Evolutionary conservation across 2,888 invertebrate species (phyloP).

Genomic region (Xanthia togata): DNA sequence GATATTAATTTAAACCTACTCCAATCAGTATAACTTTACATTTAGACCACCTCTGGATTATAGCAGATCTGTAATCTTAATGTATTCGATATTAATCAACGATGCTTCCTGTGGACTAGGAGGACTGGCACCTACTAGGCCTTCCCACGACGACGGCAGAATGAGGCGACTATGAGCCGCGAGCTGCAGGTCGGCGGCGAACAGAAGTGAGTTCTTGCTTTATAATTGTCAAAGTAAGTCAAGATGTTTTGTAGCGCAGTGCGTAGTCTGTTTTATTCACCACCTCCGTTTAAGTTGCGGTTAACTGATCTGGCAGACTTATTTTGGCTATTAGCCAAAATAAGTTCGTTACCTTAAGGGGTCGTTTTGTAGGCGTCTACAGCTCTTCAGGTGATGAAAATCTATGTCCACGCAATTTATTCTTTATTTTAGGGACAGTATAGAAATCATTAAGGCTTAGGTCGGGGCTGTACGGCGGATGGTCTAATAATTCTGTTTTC

Average conservation of each 20-base stretch:
- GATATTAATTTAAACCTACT: neutral
- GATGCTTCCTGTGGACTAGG: conserved; percentile 45
- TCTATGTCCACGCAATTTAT: no score
- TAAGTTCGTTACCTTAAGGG: no score
- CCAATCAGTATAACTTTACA: neutral
- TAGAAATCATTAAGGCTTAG: no score
- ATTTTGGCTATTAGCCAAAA: no score
- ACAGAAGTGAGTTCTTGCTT: conserved; percentile 39
- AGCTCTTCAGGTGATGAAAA: no score
- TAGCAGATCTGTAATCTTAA: conserved; percentile 54
- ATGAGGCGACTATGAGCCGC: conserved; percentile 40
- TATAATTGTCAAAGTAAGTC: conserved; percentile 30
- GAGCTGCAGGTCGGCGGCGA: conserved; percentile 51
- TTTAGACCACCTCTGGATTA: conserved; percentile 45
- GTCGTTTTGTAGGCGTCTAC: no score
- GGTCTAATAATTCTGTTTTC: no score
- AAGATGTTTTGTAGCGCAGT: neutral
- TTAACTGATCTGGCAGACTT: neutral
- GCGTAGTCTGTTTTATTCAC: conserved; percentile 1
- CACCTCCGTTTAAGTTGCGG: neutral
- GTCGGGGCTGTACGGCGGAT: no score
- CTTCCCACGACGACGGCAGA: conserved; percentile 59
- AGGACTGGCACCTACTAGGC: no score
- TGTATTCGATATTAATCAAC: conserved; percentile 54
- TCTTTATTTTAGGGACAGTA: no score